Evolutionary conservation across 2,888 invertebrate genomes (phyloP), one percentile per base, ranked within the genome.

Genomic region (Ptilodon capucinus): DNA sequence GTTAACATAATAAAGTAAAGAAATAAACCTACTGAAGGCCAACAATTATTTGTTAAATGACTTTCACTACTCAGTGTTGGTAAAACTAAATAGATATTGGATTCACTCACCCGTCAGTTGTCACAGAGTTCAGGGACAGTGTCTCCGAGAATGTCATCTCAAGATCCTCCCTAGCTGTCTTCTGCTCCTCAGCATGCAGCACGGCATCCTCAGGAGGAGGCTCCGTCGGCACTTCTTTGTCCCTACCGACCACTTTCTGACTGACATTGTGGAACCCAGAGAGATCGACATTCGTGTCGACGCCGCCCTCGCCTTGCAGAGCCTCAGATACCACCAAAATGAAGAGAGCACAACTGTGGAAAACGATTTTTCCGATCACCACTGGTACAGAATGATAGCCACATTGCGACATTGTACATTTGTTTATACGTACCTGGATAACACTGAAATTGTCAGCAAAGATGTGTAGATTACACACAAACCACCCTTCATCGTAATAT

Each of bases 401-500:
- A 14, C 13, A 39, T n/a, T 42, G 23, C 16, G 28, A 30, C 16
- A n/a, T 23, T 13, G 35, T 30, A 54, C 35, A 36, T 23, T 3
- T 4, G 1, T 30, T 46, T 35, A 48, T 54, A 76, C 72, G 60
- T 79, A 93, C 93, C 93, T 93, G 58, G 93, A 93, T 47, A 92
- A 76, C 70, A 93, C 84, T 73, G 92, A 93, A 74, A 92, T 91
- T 57, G 93, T 91, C 84, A 93, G 87, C 74, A 93, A 84, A 75
- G 91, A 92, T 90, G 92, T 93, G 81, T 92, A 92, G 74, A 93
- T 87, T 66, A 91, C 79, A 78, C 89, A 89, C 74, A 93, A 81
- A 72, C 91, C 91, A 81, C 92, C 89, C 92, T 92, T 93, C 93
- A 93, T 93, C 87, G 86, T 92, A 90, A 77, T 79, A 85, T 84